phyloP scores from a whole-genome alignment of 2,797 vertebrate species.

The Tinamus major region DNA sequence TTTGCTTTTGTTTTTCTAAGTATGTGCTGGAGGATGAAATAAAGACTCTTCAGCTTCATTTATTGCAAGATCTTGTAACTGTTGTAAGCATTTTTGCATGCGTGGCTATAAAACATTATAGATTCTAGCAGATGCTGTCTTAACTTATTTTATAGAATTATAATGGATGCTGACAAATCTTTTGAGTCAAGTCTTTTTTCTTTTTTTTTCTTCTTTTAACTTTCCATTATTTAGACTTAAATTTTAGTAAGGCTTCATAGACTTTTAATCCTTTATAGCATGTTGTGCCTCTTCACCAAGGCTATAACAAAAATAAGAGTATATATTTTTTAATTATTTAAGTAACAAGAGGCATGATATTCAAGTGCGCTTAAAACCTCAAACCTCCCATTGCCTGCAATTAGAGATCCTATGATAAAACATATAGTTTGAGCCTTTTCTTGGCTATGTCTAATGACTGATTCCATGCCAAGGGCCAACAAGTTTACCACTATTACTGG shows the following conservation, averaged over 20 bases:
- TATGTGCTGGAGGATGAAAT: not conserved
- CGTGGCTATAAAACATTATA: slow-evolving; percentile 54
- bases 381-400: not conserved
- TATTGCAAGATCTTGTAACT: not conserved
- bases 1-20: slow-evolving; percentile 38
- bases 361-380: not conserved
- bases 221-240: not conserved
- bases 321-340: not conserved
- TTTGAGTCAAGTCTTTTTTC: not conserved
- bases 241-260: not conserved
- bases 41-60: slow-evolving; percentile 17
- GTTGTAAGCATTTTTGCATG: slow-evolving; percentile 39
- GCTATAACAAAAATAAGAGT: not conserved
- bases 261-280: not conserved
- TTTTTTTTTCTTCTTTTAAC: not conserved
- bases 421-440: not conserved
- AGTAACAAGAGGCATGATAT: not conserved
- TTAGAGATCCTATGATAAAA: not conserved
- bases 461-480: not conserved
- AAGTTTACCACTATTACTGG: not conserved
- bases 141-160: slow-evolving; percentile 61
- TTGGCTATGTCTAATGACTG: not conserved
- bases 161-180: slow-evolving; percentile 41
- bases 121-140: slow-evolving; percentile 41
- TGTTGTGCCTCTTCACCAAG: not conserved